Percentiles rank a stretch among this genome's conserved stretches.
These are phyloP conservation scores for Onychostruthus taczanowskii DNA, from an alignment of 2,113 vertebrate genomes.

Conservation along the genomic window DNA sequence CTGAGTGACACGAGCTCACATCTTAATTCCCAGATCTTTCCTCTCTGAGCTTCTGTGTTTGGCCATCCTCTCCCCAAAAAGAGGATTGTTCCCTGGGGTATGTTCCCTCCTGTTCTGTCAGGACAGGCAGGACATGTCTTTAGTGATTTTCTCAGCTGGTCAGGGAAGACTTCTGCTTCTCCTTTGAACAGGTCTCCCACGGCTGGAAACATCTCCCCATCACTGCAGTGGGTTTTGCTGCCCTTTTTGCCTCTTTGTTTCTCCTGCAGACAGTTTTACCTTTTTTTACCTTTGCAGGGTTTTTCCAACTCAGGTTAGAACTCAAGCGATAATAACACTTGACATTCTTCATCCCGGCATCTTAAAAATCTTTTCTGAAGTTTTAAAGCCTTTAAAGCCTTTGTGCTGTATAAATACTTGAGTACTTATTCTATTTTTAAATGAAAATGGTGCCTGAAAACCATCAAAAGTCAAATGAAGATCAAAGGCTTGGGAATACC, in stretches of 20 bases:
- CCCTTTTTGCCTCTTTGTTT: neutral
- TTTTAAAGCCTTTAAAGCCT: constrained; percentile 1
- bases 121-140: neutral
- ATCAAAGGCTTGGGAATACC: neutral
- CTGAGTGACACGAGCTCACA: rapidly evolving
- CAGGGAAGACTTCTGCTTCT: neutral
- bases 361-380: neutral
- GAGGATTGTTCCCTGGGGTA: neutral
- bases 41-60: neutral
- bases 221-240: neutral
- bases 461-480: constrained; percentile 8
- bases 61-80: neutral
- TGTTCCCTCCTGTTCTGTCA: neutral
- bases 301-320: neutral
- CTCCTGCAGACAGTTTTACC: neutral
- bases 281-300: neutral
- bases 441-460: neutral
- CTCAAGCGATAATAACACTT: neutral
- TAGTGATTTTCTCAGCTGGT: neutral
- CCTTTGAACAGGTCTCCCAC: neutral
- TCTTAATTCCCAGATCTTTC: neutral
- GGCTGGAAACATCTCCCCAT: neutral
- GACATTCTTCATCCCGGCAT: neutral
- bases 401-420: neutral
- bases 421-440: neutral